These are phyloP conservation scores for Scortum barcoo DNA, from an alignment of 2,113 vertebrate genomes.

Conservation along the genomic window DNA sequence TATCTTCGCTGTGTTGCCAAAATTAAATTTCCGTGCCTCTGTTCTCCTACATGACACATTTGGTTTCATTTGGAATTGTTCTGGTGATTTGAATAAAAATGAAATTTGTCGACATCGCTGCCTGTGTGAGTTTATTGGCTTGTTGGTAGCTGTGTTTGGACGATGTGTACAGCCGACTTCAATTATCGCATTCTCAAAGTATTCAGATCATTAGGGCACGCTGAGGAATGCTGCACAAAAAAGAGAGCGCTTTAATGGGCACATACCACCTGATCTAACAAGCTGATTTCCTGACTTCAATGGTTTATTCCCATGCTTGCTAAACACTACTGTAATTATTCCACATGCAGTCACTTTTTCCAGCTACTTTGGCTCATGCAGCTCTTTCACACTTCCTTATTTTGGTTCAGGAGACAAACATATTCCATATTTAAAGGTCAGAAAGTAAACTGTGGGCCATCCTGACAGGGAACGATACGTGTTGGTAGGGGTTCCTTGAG, in stretches of 20 bases:
- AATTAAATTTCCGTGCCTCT: slow-evolving; percentile 62
- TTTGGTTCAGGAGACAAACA: background rate
- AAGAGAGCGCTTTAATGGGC: slow-evolving; percentile 18
- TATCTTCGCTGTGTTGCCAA: slow-evolving; percentile 70
- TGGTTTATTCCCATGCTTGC: background rate
- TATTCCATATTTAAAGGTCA: slow-evolving; percentile 11
- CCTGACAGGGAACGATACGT: slow-evolving; percentile 31
- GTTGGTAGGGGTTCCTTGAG: slow-evolving; percentile 43
- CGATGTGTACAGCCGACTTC: background rate
- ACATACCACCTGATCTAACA: slow-evolving; percentile 22
- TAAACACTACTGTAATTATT: background rate
- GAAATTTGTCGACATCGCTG: background rate
- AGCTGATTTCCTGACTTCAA: slow-evolving; percentile 39
- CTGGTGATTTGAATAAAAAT: slow-evolving; percentile 83
- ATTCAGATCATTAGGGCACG: background rate
- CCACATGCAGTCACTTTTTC: slow-evolving; percentile 2
- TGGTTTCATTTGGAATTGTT: slow-evolving; percentile 73
- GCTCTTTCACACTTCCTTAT: background rate
- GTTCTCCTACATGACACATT: slow-evolving; percentile 71
- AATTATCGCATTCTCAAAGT: slow-evolving; percentile 28
- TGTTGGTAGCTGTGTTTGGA: background rate
- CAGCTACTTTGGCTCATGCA: background rate
- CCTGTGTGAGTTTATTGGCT: slow-evolving; percentile 4
- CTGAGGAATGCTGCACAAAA: slow-evolving; percentile 41
- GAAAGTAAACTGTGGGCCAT: slow-evolving; percentile 1